Evolutionary conservation across 2,797 vertebrate genomes (phyloP).

Genomic region (Silurus aristotelis): DNA sequence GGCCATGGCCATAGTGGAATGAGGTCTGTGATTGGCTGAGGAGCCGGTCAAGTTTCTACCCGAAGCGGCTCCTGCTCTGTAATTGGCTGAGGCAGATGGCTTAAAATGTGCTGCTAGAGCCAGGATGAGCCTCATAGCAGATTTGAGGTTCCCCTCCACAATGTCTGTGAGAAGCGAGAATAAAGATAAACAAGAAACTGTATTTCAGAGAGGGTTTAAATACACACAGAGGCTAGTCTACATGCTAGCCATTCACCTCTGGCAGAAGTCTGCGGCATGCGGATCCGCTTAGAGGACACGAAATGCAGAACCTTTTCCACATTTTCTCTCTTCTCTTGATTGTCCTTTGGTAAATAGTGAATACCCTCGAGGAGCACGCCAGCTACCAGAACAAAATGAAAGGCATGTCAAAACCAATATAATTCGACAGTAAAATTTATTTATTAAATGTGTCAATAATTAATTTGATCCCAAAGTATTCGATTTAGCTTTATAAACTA

Average conservation of each 20-base stretch:
- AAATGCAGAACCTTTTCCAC: constrained; percentile 94
- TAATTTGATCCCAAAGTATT: too few relatives aligned
- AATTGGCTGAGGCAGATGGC: constrained; percentile 77
- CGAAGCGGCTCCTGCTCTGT: constrained; percentile 61
- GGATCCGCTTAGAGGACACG: constrained; percentile 90
- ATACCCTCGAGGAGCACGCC: constrained; percentile 87
- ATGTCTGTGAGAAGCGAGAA: constrained; percentile 79
- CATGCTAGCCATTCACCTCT: constrained; percentile 74
- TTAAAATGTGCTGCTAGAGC: constrained; percentile 97
- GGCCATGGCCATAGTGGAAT: constrained; percentile 85
- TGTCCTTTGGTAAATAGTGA: constrained; percentile 76
- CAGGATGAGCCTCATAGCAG: constrained; percentile 92
- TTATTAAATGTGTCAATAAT: too few relatives aligned
- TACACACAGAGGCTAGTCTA: constrained; percentile 9
- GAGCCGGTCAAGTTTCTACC: constrained; percentile 62
- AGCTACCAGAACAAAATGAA: constrained; percentile 69
- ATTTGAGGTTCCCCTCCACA: constrained; percentile 94
- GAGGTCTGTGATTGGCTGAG: constrained; percentile 77
- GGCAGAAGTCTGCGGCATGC: constrained; percentile 93
- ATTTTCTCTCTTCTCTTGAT: constrained; percentile 89
- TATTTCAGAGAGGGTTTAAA: not conserved
- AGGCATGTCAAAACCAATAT: not conserved
- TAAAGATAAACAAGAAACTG: not conserved
- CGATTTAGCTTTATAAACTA: too few relatives aligned
- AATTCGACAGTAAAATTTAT: too few relatives aligned